Base-by-base conservation (phyloP, 2,888 invertebrate species). In the Erebia aethiops region DNA sequence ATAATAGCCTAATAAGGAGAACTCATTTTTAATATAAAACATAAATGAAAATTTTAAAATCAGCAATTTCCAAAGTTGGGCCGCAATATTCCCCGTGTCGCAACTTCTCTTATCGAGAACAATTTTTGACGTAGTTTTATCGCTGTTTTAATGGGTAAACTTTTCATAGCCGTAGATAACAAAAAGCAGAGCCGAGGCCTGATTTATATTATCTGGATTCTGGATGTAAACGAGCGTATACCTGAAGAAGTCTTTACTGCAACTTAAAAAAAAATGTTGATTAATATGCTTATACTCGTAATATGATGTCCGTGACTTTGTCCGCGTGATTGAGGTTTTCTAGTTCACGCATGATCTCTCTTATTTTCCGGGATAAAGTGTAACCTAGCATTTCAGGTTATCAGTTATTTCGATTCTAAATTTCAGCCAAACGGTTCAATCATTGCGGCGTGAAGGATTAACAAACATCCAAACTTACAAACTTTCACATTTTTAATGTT, bases 111-210 rank as follows among this genome's bases (percentile, higher is more conserved):
- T 71, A 73, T 73, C 71, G 74, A 73, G 71, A 75, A 73, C 73
- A 71, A 67, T 74, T 77, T 75, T 76, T 77, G 75, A 74, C 74
- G 72, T 71, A 70, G 76, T 74, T 74, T 76, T 76, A 77, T 76
- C 76, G 60, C 69, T 71, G 66, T 71, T 71, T 75, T 77, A 76
- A 76, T 77, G 76, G 77, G 75, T 70, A 73, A 77, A 77, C 71
- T 77, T 77, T 75, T 74, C 61, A 71, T 73, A 74, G 72, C 67
- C 56, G 68, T 67, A 72, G 71, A 72, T 72, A 65, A 70, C 67
- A 56, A 71, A 72, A 67, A 60, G 64, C 62, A 43, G n/a, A 35
- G 21, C 7, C 8, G 26, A 56, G 11, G 51, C 57, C 41, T 61
- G 46, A 61, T 61, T 67, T 51, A 67, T 51, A 35, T 57, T 51